phyloP scores from a whole-genome alignment of 37 sponge, comb jelly and placozoan species.

The Agelas oroides region DNA sequence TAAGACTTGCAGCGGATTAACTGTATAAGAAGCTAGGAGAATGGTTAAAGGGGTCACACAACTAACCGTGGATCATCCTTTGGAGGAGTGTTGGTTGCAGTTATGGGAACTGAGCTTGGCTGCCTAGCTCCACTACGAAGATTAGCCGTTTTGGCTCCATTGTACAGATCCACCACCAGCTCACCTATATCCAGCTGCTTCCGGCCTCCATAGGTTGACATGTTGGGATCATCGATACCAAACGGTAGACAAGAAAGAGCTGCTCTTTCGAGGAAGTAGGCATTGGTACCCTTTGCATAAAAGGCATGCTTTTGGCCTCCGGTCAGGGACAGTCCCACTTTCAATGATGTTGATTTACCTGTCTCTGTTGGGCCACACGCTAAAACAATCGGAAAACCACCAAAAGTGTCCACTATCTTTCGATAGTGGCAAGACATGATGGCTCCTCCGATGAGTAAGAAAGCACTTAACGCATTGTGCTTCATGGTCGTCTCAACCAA shows the following conservation, averaged over 20 bases:
- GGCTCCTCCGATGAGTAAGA: neutral
- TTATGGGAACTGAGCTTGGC: neutral
- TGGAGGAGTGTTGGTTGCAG: neutral
- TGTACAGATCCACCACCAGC: neutral
- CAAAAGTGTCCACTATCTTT: neutral
- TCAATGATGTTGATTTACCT: conserved; percentile 1
- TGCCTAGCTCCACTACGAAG: neutral
- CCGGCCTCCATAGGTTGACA: neutral
- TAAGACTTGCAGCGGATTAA: too few relatives aligned
- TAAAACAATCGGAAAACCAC: neutral
- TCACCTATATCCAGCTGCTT: neutral
- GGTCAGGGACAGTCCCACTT: neutral
- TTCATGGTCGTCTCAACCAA: neutral
- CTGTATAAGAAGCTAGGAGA: too few relatives aligned
- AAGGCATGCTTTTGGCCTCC: neutral
- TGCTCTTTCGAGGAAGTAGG: neutral
- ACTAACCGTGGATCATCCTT: neutral
- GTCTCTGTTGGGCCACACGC: neutral
- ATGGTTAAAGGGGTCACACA: too few relatives aligned
- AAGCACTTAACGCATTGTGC: neutral
- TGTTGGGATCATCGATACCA: conserved; percentile 9
- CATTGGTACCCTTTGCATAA: neutral
- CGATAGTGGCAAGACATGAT: conserved; percentile 1
- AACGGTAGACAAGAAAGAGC: neutral
- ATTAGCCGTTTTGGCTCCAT: neutral